Evolutionary conservation across 2,797 vertebrate species (phyloP).

Genomic region (Sternarchorhynchus goeldii): DNA sequence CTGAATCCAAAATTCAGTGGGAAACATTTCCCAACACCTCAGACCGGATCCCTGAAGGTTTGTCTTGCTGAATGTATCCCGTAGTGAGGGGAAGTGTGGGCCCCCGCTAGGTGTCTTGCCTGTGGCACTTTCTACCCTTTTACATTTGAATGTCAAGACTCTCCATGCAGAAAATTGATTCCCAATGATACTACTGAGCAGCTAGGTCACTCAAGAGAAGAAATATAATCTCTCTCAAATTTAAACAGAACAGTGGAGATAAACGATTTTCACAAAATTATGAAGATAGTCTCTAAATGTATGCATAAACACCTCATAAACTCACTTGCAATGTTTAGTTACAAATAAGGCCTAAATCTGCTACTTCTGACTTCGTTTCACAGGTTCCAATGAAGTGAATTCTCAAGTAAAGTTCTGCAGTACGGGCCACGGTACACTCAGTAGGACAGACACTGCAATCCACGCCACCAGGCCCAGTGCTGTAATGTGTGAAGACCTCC

Average conservation of each 20-base stretch:
- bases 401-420: background rate
- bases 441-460: too few species aligned
- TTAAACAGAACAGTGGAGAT: constrained; percentile 49
- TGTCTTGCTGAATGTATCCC: constrained; percentile 42
- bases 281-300: constrained; percentile 22
- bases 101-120: constrained; percentile 57
- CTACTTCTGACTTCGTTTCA: too few species aligned
- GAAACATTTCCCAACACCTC: constrained; percentile 37
- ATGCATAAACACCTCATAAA: background rate
- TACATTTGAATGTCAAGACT: constrained; percentile 82
- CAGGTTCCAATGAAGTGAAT: too few species aligned
- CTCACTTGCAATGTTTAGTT: background rate
- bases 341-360: background rate
- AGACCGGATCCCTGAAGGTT: constrained; percentile 37
- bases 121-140: constrained; percentile 71
- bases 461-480: background rate
- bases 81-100: constrained; percentile 41
- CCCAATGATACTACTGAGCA: constrained; percentile 78
- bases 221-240: constrained; percentile 46
- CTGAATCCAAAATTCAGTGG: constrained; percentile 23
- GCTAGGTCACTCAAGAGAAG: constrained; percentile 69
- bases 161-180: constrained; percentile 85
- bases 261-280: constrained; percentile 51
- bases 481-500: background rate
- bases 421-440: background rate